Evolutionary conservation across 2,888 invertebrate species (phyloP).

Genomic region (Lamellibrachia satsuma): DNA sequence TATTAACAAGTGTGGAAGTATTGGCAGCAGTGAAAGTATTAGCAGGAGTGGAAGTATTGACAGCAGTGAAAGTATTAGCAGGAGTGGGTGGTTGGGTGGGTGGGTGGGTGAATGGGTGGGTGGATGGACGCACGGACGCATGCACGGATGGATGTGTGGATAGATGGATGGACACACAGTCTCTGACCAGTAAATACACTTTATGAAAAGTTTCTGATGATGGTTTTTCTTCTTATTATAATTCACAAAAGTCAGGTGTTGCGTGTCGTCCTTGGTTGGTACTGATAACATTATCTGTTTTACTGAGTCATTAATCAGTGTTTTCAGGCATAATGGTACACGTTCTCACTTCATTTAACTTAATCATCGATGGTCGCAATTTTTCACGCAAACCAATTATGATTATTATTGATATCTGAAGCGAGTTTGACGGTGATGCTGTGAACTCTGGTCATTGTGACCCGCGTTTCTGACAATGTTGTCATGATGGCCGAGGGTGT

Average conservation of each 20-base stretch:
- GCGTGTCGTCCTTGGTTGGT: too few species aligned
- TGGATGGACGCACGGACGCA: too few species aligned
- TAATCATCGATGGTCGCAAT: neutral
- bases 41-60: too few species aligned
- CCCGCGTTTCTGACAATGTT: neutral
- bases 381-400: neutral
- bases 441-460: neutral
- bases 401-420: neutral
- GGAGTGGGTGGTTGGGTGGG: too few species aligned
- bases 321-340: neutral
- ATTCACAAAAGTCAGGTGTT: neutral
- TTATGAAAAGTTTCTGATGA: neutral
- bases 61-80: too few species aligned
- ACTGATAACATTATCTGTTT: neutral
- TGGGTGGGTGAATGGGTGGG: too few species aligned
- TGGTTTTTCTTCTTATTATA: neutral
- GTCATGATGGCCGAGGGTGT: neutral
- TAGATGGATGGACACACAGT: neutral
- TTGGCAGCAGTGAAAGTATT: too few species aligned
- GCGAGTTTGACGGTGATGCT: neutral
- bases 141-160: too few species aligned
- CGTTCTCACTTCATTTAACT: neutral
- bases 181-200: neutral
- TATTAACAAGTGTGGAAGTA: too few species aligned
- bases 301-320: neutral